Conservation (phyloP, 2,113 vertebrate genomes). For the Numida meleagris region DNA sequence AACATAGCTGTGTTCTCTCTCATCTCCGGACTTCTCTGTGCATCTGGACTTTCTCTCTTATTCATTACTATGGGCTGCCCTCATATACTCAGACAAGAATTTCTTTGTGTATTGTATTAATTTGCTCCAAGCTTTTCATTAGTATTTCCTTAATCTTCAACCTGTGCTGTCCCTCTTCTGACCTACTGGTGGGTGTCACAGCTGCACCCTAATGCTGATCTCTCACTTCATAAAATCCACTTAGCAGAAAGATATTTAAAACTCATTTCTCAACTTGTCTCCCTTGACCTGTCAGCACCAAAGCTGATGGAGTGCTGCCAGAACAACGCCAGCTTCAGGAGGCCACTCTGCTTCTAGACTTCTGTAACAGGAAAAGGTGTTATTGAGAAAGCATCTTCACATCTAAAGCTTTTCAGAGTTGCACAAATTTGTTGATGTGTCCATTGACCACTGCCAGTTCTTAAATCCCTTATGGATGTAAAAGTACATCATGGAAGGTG, state of each 20-base stretch:
- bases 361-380: neutral
- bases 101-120: neutral
- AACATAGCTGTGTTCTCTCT: neutral
- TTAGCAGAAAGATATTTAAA: neutral
- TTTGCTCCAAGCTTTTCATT: neutral
- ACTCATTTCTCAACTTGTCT: rapidly evolving
- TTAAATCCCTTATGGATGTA: neutral
- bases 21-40: neutral
- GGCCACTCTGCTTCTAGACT: rapidly evolving
- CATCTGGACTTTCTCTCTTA: neutral
- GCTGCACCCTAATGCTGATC: neutral
- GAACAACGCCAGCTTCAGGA: neutral
- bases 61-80: neutral
- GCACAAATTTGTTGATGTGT: neutral
- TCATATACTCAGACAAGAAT: neutral
- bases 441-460: neutral
- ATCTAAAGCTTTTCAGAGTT: neutral
- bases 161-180: rapidly evolving
- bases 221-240: neutral
- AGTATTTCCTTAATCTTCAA: neutral
- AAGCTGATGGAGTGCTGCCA: neutral
- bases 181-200: neutral
- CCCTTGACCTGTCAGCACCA: rapidly evolving
- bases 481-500: neutral
- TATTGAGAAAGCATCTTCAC: neutral